Evolutionary conservation across 2,888 invertebrate genomes (phyloP), one percentile per base, ranked within the genome.

Genomic region (Calliopum simillimum): DNA sequence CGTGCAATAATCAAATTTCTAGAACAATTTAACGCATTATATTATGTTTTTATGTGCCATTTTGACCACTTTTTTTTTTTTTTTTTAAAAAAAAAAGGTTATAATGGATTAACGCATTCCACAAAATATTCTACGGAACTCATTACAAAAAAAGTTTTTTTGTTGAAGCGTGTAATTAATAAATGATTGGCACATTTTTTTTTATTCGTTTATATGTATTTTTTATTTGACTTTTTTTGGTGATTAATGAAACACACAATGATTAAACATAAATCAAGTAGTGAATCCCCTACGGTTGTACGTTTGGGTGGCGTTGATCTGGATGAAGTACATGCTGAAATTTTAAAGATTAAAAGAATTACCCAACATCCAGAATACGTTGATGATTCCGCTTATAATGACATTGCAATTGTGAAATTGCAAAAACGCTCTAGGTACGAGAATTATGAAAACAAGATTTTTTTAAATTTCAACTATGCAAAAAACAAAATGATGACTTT

Each of bases 231-330:
- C 33, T 33, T 33, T 8, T 71, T 68, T 71, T 49, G 19, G n/a
- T 49, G 19, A 49, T 8, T 49, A 16, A 19, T 14, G 3, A 12
- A 21, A 63, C 41, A 44, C 14, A 46, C 25, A 5, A 23, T 47
- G 16, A 47, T 4, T 3, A 14, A 19, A 21, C 19, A 62, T 21
- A 33, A 8, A 0, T 33, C 23, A 55, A 44, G 21, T 23, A 75
- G 75, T 61, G 73, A 74, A 69, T 19, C 70, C 70, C 75, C 75
- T 55, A 49, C 68, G 2, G 72, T 75, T 44, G 75, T 68, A 19
- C 56, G 72, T 58, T 66, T 72, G 47, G 75, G 75, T 47, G 75
- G 75, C 49, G 70, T 47, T 59, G 72, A 72, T 23, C 58, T 75
- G 67, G 72, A 75, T 59, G n/a, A 53, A 51, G 53, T 65, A 12